These are phyloP conservation scores for Palythoa grandiflora DNA, from an alignment of 92 coral and sea anemone species.

Conservation along the genomic window DNA sequence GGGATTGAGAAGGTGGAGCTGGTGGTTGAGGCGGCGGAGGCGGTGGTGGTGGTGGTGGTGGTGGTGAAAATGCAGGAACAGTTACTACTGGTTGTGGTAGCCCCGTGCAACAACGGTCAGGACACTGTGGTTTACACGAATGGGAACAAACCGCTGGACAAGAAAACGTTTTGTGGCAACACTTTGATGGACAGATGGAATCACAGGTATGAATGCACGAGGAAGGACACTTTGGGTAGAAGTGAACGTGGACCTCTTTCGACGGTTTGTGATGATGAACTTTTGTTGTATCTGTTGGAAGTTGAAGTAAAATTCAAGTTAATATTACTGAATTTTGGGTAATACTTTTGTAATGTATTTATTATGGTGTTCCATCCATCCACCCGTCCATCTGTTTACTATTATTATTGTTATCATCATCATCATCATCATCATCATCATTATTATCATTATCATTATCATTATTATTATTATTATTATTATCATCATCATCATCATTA, in stretches of 20 bases:
- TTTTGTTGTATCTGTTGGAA: conserved; percentile 10
- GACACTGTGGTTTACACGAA: conserved; percentile 73
- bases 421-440: no score
- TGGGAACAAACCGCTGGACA: conserved; percentile 69
- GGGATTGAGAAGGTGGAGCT: conserved; percentile 21
- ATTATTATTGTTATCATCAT: no score
- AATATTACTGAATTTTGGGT: not conserved
- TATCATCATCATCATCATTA: no score
- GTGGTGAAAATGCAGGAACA: not conserved
- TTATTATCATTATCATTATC: no score
- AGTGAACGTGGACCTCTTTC: conserved; percentile 39
- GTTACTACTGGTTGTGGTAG: conserved; percentile 5
- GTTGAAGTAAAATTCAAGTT: not conserved
- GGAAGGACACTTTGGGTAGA: conserved; percentile 66
- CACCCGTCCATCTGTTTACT: no score
- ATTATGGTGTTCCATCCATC: not conserved
- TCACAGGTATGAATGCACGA: conserved; percentile 71
- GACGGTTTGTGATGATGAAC: conserved; percentile 44
- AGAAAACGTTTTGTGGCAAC: conserved; percentile 63
- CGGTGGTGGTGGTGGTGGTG: conserved; percentile 2
- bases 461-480: no score
- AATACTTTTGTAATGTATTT: not conserved
- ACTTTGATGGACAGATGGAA: conserved; percentile 77
- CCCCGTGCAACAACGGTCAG: conserved; percentile 72
- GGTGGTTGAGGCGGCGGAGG: conserved; percentile 44